A percentile compares a stretch with the other conserved stretches of the same genome.
Conservation (phyloP, 2,113 vertebrate species). For the Poeciliopsis prolifica region DNA sequence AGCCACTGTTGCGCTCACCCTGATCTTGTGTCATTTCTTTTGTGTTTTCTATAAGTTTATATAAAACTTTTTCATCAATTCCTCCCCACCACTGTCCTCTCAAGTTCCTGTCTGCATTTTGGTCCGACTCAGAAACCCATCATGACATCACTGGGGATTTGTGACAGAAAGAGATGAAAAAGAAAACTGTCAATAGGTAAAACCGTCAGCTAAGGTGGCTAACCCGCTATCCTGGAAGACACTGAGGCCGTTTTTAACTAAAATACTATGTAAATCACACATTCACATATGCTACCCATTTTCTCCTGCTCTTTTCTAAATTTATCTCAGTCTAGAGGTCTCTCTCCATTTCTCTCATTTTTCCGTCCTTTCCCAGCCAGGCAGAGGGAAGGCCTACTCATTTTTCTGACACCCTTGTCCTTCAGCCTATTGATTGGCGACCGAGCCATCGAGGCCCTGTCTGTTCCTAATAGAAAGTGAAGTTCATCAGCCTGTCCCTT, state of each 20-base stretch:
- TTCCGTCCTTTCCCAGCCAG: conserved; percentile 28
- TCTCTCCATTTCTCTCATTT: background rate
- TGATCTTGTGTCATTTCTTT: background rate
- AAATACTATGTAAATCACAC: background rate
- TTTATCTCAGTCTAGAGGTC: conserved; percentile 1
- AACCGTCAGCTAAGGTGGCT: no score
- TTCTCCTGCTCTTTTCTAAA: conserved; percentile 11
- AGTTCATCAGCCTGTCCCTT: conserved; percentile 75
- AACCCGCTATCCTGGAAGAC: background rate
- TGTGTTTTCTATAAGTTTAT: background rate
- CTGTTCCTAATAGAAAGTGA: conserved; percentile 80
- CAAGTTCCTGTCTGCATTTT: background rate
- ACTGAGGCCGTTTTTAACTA: conserved; percentile 13
- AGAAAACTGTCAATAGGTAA: no score
- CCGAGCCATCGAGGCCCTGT: conserved; percentile 65
- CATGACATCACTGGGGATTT: no score
- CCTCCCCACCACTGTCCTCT: background rate
- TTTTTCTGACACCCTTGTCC: conserved; percentile 82
- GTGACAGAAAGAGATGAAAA: background rate
- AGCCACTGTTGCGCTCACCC: no score
- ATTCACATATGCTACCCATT: background rate
- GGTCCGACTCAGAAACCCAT: background rate
- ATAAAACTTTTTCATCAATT: background rate
- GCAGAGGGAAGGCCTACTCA: conserved; percentile 69
- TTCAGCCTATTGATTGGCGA: conserved; percentile 82